A percentile compares a stretch with the other conserved stretches of the same genome.
Evolutionary conservation across 2,113 vertebrate species (phyloP).

Genomic region (Sterna hirundo): DNA sequence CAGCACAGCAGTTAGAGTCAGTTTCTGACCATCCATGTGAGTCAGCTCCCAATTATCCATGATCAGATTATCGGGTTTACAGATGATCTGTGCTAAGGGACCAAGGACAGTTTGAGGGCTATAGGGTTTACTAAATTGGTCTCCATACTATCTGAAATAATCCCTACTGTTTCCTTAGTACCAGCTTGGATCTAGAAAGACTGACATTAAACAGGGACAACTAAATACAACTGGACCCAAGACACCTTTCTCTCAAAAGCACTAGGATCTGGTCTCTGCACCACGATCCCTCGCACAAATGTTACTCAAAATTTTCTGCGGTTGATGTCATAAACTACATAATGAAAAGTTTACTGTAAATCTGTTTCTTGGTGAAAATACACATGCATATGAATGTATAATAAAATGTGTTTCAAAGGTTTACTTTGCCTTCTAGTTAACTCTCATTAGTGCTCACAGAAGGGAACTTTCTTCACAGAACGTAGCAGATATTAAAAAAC

Average conservation of each 20-base stretch:
- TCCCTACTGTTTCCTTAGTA: neutral
- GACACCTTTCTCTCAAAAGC: neutral
- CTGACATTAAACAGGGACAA: neutral
- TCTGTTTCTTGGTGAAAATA: neutral
- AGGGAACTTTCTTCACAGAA: slow-evolving; percentile 80
- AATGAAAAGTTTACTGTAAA: neutral
- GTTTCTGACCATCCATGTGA: neutral
- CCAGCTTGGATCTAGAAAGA: neutral
- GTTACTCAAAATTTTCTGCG: neutral
- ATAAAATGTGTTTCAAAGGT: neutral
- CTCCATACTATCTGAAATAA: neutral
- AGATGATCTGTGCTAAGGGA: neutral
- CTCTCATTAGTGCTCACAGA: slow-evolving; percentile 4
- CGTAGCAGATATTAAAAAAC: slow-evolving; percentile 94
- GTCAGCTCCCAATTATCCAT: neutral
- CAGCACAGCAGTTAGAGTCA: neutral
- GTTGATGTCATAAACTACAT: neutral
- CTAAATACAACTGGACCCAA: neutral
- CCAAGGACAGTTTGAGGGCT: neutral
- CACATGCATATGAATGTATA: neutral
- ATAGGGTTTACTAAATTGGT: neutral
- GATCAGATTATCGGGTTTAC: neutral
- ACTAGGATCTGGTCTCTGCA: neutral
- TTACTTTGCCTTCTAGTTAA: slow-evolving; percentile 14
- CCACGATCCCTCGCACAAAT: neutral